phyloP scores from a whole-genome alignment of 2,888 invertebrate species.

The Melipona bicolor region DNA sequence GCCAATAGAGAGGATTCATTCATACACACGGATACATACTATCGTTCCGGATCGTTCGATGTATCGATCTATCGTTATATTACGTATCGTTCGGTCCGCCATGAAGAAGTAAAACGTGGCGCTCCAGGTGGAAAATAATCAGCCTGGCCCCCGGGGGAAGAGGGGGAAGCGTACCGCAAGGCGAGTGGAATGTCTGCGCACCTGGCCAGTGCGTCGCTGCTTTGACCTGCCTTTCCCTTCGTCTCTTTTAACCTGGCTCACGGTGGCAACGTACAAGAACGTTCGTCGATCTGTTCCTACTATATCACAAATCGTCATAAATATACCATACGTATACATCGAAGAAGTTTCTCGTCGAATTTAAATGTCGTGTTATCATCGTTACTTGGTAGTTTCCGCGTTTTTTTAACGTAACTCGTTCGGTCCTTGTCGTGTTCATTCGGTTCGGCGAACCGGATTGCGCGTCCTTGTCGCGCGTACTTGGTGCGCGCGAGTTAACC shows the following conservation, averaged over 20 bases:
- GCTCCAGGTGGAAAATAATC: constrained; percentile 54
- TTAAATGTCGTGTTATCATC: constrained; percentile 30
- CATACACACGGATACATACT: constrained; percentile 14
- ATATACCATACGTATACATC: neutral
- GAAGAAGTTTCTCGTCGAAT: constrained; percentile 35
- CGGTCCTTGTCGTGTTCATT: constrained; percentile 13
- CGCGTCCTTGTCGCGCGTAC: constrained; percentile 13
- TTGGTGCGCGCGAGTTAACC: constrained; percentile 17
- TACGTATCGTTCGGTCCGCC: constrained; percentile 45
- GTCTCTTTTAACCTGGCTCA: constrained; percentile 66
- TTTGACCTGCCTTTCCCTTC: constrained; percentile 79
- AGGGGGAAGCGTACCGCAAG: constrained; percentile 50
- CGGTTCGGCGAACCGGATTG: neutral
- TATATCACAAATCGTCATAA: neutral
- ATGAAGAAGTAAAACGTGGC: constrained; percentile 55
- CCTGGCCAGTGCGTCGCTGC: constrained; percentile 74
- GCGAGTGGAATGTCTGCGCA: constrained; percentile 79
- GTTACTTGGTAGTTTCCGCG: constrained; percentile 44
- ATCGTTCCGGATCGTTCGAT: constrained; percentile 5
- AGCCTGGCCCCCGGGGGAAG: constrained; percentile 30
- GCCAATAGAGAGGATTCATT: constrained; percentile 36
- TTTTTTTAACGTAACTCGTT: constrained; percentile 17
- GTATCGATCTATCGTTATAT: constrained; percentile 1
- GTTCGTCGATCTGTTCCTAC: neutral
- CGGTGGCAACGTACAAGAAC: neutral